Base-by-base conservation (phyloP, 2,888 invertebrate genomes). In the Ichneumoninae sp. region DNA sequence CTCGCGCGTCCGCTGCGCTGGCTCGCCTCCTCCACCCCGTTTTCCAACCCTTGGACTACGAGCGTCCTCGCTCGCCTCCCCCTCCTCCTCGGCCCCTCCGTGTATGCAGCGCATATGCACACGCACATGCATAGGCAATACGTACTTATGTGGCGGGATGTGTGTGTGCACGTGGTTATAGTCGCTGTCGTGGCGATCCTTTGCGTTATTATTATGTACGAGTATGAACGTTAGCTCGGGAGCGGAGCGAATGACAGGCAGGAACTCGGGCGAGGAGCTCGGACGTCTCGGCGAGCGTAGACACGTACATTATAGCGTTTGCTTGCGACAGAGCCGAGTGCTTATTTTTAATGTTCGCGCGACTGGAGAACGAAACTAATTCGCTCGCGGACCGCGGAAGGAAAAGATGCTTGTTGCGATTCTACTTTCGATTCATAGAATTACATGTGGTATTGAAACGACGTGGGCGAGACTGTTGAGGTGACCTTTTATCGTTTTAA, bases 321-420 rank as follows among this genome's bases (percentile, higher is more conserved):
- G 16, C 10, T 40, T 40, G 22, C 4, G 10, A 57, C 3, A 57
- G 3, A 5, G 16, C 8, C 19, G 22, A 50, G 33, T 66, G 69
- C 74, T 85, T 83, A 78, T 86, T 86, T 86, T 86, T 71, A 81
- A 86, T 86, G 83, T 83, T 78, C 30, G 47, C 66, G 63, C 50
- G 26, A 60, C 71, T 71, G 19, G 22, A 52, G 30, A 30, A 30
- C 3, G 5, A 30, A 30, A 30, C 26, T 3, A 30, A 30, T 4
- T 30, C 30, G 30, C 4, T 5, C 0, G 30, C 5, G 30, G 30
- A 5, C 4, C 3, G 30, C 30, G 4, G 30, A 30, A 5, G 30
- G 5, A 30, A 5, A 30, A 30, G 3, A 30, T 30, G 30, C 3
- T 30, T 30, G 30, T 30, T 30, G 2, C 30, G 3, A 30, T 30